Evolutionary conservation across 2,113 vertebrate species (phyloP), one percentile per base, ranked within the genome.

Genomic region (Gallinago jamesoni): DNA sequence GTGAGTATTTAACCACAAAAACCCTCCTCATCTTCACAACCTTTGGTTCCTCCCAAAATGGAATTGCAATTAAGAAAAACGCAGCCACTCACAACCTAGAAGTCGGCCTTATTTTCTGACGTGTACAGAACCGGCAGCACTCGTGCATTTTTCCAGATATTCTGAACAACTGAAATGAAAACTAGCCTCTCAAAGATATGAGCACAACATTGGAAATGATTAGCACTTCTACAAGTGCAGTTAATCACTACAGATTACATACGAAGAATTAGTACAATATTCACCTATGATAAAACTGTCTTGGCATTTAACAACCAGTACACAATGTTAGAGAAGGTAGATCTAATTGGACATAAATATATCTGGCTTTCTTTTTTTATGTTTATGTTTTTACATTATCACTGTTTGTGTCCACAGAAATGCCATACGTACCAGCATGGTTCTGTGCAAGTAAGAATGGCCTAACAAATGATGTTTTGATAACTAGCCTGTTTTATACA

Each of bases 1-100:
- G 89, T 87, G 69, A 96, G 93, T 14, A 27, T 94, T 97, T 94
- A 95, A 94, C 94, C 66, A 60, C 89, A 87, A 84, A 75, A 83
- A 35, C 43, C n/a, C 64, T 79, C 60, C 69, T 87, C 81, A 33
- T 35, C 77, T 68, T 84, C 89, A 30, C 69, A 78, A 47, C 84
- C 74, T 82, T 89, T 53, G 66, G 33, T 33, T 91, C 52, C 70
- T 82, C 80, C 62, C 60, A 31, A 92, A 76, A 87, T 19, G 70
- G 47, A 75, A 79, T 2, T 33, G 56, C 28, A 60, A 33, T 6
- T 89, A 83, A 76, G 19, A 45, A 84, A 93, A 70, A 4, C 17
- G 19, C 3, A 6, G 56, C 10, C 60, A 69, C 9, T 47, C 70
- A 50, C 25, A 55, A 35, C 55, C 77, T 30, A 8, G 4, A 73